Evolutionary conservation across 2,113 vertebrate genomes (phyloP).

Genomic region (Nansenia antarctica): DNA sequence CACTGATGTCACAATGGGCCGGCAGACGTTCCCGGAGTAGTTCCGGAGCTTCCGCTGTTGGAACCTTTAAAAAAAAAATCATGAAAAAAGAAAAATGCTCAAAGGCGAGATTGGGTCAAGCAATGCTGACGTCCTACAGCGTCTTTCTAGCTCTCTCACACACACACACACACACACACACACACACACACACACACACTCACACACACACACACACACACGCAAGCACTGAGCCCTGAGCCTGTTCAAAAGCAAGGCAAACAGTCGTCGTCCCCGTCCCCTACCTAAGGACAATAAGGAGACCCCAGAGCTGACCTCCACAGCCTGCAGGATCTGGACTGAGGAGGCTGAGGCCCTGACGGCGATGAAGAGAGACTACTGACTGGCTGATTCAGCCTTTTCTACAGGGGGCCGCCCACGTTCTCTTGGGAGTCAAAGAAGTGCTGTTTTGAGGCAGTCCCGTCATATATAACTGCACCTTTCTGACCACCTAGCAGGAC

Average conservation of each 20-base stretch:
- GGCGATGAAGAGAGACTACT: constrained; percentile 44
- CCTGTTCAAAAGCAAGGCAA: too few species aligned
- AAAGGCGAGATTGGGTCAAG: not conserved
- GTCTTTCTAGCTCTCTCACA: not conserved
- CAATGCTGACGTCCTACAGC: not conserved
- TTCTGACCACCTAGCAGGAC: constrained; percentile 49
- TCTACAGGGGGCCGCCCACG: constrained; percentile 44
- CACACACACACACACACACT: too few species aligned
- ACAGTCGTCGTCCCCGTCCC: too few species aligned
- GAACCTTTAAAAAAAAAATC: too few species aligned
- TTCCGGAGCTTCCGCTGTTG: too few species aligned
- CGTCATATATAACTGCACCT: constrained; percentile 56
- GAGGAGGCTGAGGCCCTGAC: constrained; percentile 14
- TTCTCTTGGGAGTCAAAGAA: constrained; percentile 41
- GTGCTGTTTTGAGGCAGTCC: constrained; percentile 77
- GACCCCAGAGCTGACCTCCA: not conserved
- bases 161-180: constrained; percentile 3
- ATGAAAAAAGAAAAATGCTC: not conserved
- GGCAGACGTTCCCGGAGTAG: not conserved
- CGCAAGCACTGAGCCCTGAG: too few species aligned
- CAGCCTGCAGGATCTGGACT: not conserved
- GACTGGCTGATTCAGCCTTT: constrained; percentile 30
- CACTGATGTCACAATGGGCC: not conserved
- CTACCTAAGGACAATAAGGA: constrained; percentile 16
- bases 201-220: too few species aligned